A percentile compares a stretch with the other conserved stretches of the same genome.
Conservation (phyloP, 2,113 vertebrate genomes). For the Neogobius melanostomus region DNA sequence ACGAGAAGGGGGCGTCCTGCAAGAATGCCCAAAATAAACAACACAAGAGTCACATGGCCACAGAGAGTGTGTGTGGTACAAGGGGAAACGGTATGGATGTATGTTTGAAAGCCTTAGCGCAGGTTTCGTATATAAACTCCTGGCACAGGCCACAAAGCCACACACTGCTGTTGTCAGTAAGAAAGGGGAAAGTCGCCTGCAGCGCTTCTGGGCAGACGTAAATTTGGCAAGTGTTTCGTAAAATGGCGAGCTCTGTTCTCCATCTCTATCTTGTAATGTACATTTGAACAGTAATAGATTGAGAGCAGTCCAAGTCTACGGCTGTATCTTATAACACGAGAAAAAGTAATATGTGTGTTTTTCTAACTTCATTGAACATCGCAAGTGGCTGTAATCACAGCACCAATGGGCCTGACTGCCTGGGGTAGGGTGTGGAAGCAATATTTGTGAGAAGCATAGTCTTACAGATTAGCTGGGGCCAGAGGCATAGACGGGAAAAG, state of each 20-base stretch:
- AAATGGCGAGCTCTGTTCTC: constrained; percentile 17
- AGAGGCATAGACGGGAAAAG: neutral
- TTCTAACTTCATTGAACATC: neutral
- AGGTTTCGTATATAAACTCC: constrained; percentile 31
- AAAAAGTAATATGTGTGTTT: neutral
- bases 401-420: too few species aligned
- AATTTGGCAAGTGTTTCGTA: constrained; percentile 14
- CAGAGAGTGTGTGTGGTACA: constrained; percentile 8
- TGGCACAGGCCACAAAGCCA: constrained; percentile 37
- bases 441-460: neutral
- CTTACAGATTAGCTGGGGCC: too few species aligned
- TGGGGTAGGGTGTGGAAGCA: neutral
- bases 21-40: constrained; percentile 72
- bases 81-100: constrained; percentile 8
- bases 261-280: constrained; percentile 26
- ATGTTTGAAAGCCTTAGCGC: neutral
- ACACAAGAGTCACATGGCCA: constrained; percentile 37
- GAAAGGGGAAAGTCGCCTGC: constrained; percentile 39
- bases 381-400: neutral
- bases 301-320: constrained; percentile 8
- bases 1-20: constrained; percentile 50
- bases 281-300: constrained; percentile 5
- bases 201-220: constrained; percentile 42
- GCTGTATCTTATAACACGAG: neutral
- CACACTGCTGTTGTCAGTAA: constrained; percentile 43